phyloP scores from a whole-genome alignment of 1,140 invertebrate genomes.

The Trachymyrmex cornetzi region DNA sequence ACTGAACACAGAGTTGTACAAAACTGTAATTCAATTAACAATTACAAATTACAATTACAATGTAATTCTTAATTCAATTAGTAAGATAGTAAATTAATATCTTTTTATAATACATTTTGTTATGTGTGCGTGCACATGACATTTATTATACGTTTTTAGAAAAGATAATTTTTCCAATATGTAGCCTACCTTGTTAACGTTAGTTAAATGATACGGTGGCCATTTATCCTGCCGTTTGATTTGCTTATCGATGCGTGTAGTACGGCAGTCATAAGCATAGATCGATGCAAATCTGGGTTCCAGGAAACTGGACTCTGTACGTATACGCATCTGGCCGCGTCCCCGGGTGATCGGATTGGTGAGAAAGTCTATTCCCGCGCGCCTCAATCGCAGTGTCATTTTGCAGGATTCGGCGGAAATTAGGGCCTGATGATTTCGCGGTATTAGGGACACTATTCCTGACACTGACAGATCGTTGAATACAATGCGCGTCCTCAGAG shows the following conservation, averaged over 20 bases:
- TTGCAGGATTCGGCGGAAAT: slow-evolving; percentile 89
- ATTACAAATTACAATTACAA: no score
- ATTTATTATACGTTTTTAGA: no score
- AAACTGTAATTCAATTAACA: no score
- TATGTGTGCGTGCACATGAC: no score
- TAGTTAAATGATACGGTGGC: slow-evolving; percentile 71
- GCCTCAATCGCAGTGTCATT: slow-evolving; percentile 92
- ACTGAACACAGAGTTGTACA: no score
- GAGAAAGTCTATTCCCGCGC: slow-evolving; percentile 91
- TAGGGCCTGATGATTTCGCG: slow-evolving; percentile 76
- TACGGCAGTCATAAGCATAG: slow-evolving; percentile 92
- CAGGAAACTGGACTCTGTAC: slow-evolving; percentile 93
- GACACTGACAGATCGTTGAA: slow-evolving; percentile 93
- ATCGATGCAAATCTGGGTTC: slow-evolving; percentile 94
- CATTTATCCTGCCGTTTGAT: slow-evolving; percentile 84
- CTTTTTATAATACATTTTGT: no score
- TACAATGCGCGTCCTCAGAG: slow-evolving; percentile 91
- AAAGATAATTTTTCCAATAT: not conserved
- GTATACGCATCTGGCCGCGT: slow-evolving; percentile 90
- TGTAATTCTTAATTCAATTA: no score
- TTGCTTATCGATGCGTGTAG: slow-evolving; percentile 80
- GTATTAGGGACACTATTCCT: slow-evolving; percentile 89
- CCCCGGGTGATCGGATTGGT: slow-evolving; percentile 87
- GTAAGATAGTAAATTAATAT: no score
- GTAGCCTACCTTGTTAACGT: slow-evolving; percentile 74